Percentiles rank a stretch among this genome's conserved stretches.
These are phyloP conservation scores for Tetrax tetrax DNA, from an alignment of 2,113 vertebrate genomes.

Conservation along the genomic window DNA sequence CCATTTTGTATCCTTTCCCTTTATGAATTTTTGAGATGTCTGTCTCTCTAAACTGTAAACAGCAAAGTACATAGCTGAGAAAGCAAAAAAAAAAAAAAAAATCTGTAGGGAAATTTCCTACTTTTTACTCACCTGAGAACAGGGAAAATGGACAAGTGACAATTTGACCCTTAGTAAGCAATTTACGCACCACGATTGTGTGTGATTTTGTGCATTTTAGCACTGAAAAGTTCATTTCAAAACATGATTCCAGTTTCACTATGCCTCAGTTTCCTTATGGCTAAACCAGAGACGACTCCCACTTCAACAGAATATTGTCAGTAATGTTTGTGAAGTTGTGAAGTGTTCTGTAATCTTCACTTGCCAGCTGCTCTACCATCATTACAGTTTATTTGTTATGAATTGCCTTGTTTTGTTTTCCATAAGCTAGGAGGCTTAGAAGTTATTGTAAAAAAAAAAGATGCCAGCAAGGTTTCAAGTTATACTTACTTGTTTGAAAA, in stretches of 20 bases:
- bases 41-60: neutral
- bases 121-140: neutral
- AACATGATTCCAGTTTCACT: neutral
- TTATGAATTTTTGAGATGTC: neutral
- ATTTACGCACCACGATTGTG: neutral
- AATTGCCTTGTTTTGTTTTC: conserved; percentile 16
- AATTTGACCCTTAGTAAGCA: neutral
- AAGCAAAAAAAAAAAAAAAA: neutral
- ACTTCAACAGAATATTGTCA: neutral
- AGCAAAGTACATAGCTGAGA: neutral
- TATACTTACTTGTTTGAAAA: conserved; percentile 13
- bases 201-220: neutral
- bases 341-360: conserved; percentile 15
- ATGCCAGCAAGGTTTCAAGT: neutral
- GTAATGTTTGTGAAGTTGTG: neutral
- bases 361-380: neutral
- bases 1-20: neutral
- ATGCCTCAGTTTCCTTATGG: neutral
- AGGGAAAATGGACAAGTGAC: neutral
- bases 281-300: neutral
- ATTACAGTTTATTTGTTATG: neutral
- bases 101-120: neutral
- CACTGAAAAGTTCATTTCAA: neutral
- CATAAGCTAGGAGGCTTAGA: neutral
- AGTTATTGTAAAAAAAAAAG: conserved; percentile 5